phyloP scores from a whole-genome alignment of 2,797 vertebrate genomes.

The Esox lucius region DNA sequence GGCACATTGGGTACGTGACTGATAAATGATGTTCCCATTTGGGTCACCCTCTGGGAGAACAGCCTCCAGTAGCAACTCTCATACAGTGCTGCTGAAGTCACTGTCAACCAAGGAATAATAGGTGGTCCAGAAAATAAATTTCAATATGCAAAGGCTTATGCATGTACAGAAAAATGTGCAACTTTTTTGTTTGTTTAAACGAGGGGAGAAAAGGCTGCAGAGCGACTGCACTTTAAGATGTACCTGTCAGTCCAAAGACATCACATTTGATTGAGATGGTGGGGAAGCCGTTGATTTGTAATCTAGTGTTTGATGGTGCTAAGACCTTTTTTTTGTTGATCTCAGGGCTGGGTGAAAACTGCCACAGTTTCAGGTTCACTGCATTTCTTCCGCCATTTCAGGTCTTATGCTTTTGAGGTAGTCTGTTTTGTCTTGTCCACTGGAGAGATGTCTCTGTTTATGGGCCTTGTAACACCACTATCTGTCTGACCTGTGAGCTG shows the following conservation, averaged over 20 bases:
- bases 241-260: constrained; percentile 57
- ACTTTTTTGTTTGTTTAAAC: constrained; percentile 27
- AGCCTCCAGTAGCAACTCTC: background rate
- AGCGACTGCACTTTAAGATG: constrained; percentile 71
- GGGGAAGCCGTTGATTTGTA: constrained; percentile 43
- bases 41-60: constrained; percentile 15
- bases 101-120: constrained; percentile 41
- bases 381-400: constrained; percentile 48
- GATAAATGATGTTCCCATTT: constrained; percentile 40
- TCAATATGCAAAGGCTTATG: constrained; percentile 69
- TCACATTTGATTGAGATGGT: constrained; percentile 42
- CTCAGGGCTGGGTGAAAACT: constrained; percentile 67
- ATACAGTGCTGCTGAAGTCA: constrained; percentile 42
- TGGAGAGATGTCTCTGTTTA: constrained; percentile 25
- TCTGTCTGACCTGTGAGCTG: constrained; percentile 12
- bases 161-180: constrained; percentile 38
- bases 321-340: constrained; percentile 48
- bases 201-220: constrained; percentile 41
- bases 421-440: constrained; percentile 36
- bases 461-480: constrained; percentile 32
- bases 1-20: constrained; percentile 46
- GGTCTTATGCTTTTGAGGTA: constrained; percentile 37
- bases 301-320: constrained; percentile 64
- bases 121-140: constrained; percentile 56
- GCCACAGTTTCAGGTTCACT: constrained; percentile 43